Base-by-base conservation (phyloP, 1,140 invertebrate genomes). In the Semibalanus balanoides region DNA sequence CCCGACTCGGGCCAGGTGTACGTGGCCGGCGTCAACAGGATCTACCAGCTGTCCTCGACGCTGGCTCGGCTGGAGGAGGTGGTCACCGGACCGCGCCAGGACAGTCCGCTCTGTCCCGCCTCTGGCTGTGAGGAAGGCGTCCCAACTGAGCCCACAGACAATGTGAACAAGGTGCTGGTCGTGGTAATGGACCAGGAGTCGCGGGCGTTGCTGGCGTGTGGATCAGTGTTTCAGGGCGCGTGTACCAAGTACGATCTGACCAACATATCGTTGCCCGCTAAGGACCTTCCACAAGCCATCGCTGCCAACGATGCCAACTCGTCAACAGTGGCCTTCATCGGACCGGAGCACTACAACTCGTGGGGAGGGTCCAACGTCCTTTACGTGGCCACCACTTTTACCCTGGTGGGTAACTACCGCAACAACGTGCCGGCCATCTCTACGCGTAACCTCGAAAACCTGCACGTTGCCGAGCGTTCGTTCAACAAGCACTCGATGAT, bases 361-460 rank as follows among this genome's bases (percentile, higher is more conserved):
- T 93, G 90, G 89, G 87, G 89, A 73, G 11, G 87, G 35, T 88
- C 88, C 0, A 92, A 93, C 82, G 92, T 97, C 29, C 84, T 98
- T 0, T 98, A 98, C 85, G 93, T 98, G 11, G 95, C 94, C 5
- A 95, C 94, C 3, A 97, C 95, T 0, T 96, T 96, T 81, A 97
- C 94, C 0, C 93, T 93, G 80, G 91, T 91, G 79, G 95, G 94
- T 14, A 92, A 95, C 79, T 95, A 93, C 83, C 88, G 94, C 28
- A 93, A 96, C 81, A 91, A 95, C 79, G 94, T 98, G n/a, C 95
- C 95, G 11, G 94, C 94, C 0, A 95, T 97, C 81, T 91, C 93
- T 19, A 94, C 92, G 80, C 88, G 94, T 31, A 90, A 90, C 79
- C 85, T 97, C 30, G 88, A 92, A 80, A 89, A 90, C 73, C 83